Base-by-base conservation (phyloP, 53 echinoderm and acorn worm genomes). In the Glandiceps talaboti region DNA sequence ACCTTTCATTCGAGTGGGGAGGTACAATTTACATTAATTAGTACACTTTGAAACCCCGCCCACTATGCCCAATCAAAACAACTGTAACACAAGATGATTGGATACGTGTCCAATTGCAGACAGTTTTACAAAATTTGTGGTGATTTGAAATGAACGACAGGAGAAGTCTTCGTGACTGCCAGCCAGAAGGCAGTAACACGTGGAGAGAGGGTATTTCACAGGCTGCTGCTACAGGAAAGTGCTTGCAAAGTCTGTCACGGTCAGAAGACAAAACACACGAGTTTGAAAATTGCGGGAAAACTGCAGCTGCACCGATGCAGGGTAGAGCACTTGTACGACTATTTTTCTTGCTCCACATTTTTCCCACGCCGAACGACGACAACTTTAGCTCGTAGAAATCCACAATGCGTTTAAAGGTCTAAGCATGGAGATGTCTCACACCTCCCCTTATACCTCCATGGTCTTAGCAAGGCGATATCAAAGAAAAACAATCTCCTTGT, bases 131-230 rank as follows among this genome's bases (percentile, higher is more conserved):
- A 45, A 45, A 20, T 20, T 45, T 45, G 64, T 45, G 64, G 6
- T 12, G 64, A 45, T 45, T 45, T 45, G 64, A 45, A 45, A 45
- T n/a, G 64, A 45, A 6, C 20, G 20, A 45, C 64, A 45, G 20
- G 6, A 20, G 6, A 45, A 45, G 64, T 45, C 20, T 45, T 45
- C 6, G 6, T 12, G 64, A 45, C 20, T 20, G 64, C 64, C 64
- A 45, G 64, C 64, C 64, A 45, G 64, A 45, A 45, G 64, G 64
- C 64, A 45, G 64, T 45, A 45, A 45, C 64, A 45, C 64, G 64
- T 45, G 64, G 64, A 45, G 64, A 45, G 20, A 45, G 64, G 6
- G 64, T 45, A 12, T 45, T 45, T 12, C 6, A 20, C 64, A 45
- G 6, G 20, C 64, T 45, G 20, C 20, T 20, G 20, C 64, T n/a